These are phyloP conservation scores for Dasypus novemcinctus DNA, from an alignment of 2,113 vertebrate species.

Conservation along the genomic window DNA sequence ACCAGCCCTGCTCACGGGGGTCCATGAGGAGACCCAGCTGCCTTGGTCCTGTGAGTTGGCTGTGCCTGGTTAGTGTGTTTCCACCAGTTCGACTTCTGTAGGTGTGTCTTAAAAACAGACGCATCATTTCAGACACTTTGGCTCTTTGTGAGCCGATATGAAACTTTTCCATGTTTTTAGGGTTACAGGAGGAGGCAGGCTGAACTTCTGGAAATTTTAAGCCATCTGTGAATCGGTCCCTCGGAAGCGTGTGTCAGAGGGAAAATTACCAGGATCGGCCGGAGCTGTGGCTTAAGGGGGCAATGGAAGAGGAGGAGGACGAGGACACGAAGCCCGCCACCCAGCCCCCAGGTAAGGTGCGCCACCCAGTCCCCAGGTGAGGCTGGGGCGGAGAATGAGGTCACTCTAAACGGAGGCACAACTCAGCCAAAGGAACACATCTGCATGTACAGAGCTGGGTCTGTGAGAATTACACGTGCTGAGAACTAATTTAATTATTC, in stretches of 20 bases:
- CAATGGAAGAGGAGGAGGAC: slow-evolving; percentile 31
- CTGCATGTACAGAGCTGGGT: neutral
- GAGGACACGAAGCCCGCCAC: neutral
- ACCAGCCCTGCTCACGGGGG: too few relatives aligned
- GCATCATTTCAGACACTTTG: neutral
- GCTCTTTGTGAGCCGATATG: neutral
- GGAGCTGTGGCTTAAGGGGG: neutral
- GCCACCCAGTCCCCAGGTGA: slow-evolving; percentile 45
- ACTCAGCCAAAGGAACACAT: neutral
- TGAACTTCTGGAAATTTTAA: neutral
- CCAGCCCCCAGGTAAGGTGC: slow-evolving; percentile 59
- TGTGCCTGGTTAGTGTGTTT: neutral
- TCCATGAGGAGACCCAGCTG: neutral
- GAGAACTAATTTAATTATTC: slow-evolving; percentile 29
- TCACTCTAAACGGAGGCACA: neutral
- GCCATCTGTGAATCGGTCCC: neutral
- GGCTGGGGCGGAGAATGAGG: neutral
- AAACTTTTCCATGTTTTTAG: slow-evolving; percentile 23
- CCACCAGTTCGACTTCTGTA: neutral
- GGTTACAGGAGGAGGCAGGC: neutral
- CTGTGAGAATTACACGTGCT: neutral
- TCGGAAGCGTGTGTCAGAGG: neutral
- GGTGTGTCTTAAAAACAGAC: neutral
- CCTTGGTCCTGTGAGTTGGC: neutral
- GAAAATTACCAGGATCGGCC: neutral